Evolutionary conservation across 2,888 invertebrate genomes (phyloP), one percentile per base, ranked within the genome.

Genomic region (Alcis repandata): DNA sequence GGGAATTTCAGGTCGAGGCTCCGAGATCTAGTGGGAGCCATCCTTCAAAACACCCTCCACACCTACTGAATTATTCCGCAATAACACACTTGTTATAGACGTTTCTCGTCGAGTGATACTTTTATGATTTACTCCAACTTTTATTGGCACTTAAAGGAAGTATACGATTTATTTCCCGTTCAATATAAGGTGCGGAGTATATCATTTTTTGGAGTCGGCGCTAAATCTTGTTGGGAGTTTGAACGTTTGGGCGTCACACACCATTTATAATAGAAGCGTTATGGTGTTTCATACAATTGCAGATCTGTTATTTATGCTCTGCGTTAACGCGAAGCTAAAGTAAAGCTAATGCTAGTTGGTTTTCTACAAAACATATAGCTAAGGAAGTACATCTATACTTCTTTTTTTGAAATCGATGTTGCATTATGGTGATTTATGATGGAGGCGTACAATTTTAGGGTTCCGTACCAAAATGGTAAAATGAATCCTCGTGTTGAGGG

Each of bases 61-160:
- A 79, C 80, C 90, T 90, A 87, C 90, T 93, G 92, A 93, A 93
- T 93, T 93, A 93, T 93, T 93, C 90, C 79, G 89, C 91, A 91
- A 93, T 93, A 93, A 93, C 92, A 92, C 90, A 92, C 92, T 91
- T 91, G 92, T 92, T 93, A 92, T 91, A 91, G 92, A 92, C 92
- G 84, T 91, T 92, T 91, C 89, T 87, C 85, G 85, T 82, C 84
- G 90, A 91, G 90, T 92, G 92, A 92, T 92, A 92, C 92, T 92
- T 92, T 91, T 93, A 92, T 92, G 92, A 93, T 93, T 93, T 93
- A 92, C 92, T 92, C 83, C 91, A 90, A 92, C 89, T 93, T 93
- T 93, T 93, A 93, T 93, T 93, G 92, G 92, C 91, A 92, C 92
- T 92, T 93, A 93, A 89, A 91, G 91, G 90, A 90, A 91, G 91